phyloP scores from a whole-genome alignment of 2,888 invertebrate species.

The Spicauda simplicius region DNA sequence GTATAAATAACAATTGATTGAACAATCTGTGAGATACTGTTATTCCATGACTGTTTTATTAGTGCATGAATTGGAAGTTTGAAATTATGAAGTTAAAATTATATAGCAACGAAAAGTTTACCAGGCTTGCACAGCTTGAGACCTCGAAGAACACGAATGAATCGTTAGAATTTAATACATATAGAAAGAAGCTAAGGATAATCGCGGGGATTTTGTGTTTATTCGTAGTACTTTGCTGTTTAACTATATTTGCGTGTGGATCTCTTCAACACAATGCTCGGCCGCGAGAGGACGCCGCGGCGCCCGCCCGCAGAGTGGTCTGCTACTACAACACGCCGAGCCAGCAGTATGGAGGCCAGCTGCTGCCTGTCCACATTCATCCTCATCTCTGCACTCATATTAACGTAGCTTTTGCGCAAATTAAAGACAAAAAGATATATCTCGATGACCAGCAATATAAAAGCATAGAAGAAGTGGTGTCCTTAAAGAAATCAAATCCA shows the following conservation, averaged over 20 bases:
- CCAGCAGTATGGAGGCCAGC: constrained; percentile 50
- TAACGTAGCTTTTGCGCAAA: constrained; percentile 89
- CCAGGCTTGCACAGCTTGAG: background rate
- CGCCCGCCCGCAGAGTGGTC: constrained; percentile 52
- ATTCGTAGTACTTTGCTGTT: background rate
- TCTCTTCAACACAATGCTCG: background rate
- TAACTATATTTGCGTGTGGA: background rate
- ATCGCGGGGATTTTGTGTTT: constrained; percentile 2
- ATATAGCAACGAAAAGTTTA: constrained; percentile 1
- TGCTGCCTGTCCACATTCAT: constrained; percentile 86
- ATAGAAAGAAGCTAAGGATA: background rate
- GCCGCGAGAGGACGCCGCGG: background rate
- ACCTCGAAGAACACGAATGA: background rate
- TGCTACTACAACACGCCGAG: constrained; percentile 89
- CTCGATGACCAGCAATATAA: constrained; percentile 72
- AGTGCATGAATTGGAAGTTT: background rate
- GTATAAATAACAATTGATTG: too few species aligned
- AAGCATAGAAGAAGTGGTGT: constrained; percentile 69
- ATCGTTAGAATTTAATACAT: background rate
- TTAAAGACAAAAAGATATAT: constrained; percentile 86
- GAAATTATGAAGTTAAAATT: constrained; percentile 22
- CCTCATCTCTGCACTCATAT: constrained; percentile 93
- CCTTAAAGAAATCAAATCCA: constrained; percentile 86
- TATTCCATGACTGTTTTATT: background rate
- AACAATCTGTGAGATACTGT: too few species aligned